Evolutionary conservation across 2,113 vertebrate species (phyloP), one percentile per base, ranked within the genome.

Genomic region (Colius striatus): DNA sequence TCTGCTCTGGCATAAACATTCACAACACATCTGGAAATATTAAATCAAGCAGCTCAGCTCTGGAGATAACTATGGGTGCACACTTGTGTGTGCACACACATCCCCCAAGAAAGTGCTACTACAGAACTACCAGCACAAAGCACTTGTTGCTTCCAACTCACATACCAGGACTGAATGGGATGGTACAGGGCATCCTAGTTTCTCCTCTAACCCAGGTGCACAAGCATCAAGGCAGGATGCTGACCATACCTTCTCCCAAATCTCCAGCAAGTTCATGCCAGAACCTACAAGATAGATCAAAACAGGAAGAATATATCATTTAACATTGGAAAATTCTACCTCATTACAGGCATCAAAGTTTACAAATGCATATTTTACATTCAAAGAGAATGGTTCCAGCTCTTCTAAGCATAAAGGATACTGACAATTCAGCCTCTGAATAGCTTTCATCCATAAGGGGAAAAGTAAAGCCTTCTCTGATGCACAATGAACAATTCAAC

Each of bases 211-310:
- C 18, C 78, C 81, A 34, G 99, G 99, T 16, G 99, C 98, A 9
- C 98, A 98, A 51, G 98, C 98, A 11, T 96, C 86, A 68, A 99
- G 97, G 87, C 99, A 99, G 77, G 92, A 22, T 20, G 85, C 75
- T 30, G 98, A 98, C 99, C 99, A 99, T 15, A 34, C 65, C 74
- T 98, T 99, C 47, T 96, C 97, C 89, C 94, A 95, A 92, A 99
- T 98, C 70, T 99, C 97, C 97, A 99, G 80, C 96, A 99, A 97
- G 89, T 99, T 99, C 99, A 99, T 99, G 58, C 99, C 99, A 47
- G 99, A 99, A 54, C 99, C 99, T 99, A 80, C n/a, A 51, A 73
- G 84, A 55, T 6, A 91, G 57, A 87, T 18, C 19, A 67, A 66
- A 90, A 50, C 22, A 92, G 68, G 11, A 87, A 38, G 26, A 16